phyloP scores from a whole-genome alignment of 2,113 vertebrate genomes.

The Campylorhamphus procurvoides region DNA sequence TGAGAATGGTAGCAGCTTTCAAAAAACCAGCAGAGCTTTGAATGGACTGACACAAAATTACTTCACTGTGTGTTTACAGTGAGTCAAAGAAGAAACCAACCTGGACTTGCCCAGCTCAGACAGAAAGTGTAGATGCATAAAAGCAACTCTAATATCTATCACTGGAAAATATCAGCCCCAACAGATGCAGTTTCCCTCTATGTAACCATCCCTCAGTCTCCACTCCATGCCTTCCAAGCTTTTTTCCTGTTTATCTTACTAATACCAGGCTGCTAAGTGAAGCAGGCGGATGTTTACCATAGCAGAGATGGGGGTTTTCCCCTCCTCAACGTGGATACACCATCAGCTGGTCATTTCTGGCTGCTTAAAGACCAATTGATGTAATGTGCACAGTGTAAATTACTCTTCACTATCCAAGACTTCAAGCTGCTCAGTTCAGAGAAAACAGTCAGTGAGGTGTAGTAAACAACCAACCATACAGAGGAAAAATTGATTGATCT shows the following conservation, averaged over 20 bases:
- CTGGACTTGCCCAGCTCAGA: background rate
- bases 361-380: background rate
- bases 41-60: background rate
- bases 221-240: background rate
- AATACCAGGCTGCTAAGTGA: background rate
- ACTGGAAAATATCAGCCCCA: background rate
- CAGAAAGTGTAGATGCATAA: background rate
- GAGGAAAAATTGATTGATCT: background rate
- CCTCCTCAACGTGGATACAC: background rate
- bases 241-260: background rate
- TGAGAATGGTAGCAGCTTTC: background rate
- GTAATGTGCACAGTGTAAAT: background rate
- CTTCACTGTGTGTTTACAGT: fast-evolving
- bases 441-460: background rate
- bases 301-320: background rate
- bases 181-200: background rate
- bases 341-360: background rate
- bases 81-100: background rate
- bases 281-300: background rate
- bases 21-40: background rate
- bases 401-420: background rate
- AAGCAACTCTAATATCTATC: background rate
- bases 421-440: background rate
- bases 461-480: background rate
- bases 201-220: background rate